Evolutionary conservation across 2,888 invertebrate species (phyloP).

Genomic region (Plutella xylostella): DNA sequence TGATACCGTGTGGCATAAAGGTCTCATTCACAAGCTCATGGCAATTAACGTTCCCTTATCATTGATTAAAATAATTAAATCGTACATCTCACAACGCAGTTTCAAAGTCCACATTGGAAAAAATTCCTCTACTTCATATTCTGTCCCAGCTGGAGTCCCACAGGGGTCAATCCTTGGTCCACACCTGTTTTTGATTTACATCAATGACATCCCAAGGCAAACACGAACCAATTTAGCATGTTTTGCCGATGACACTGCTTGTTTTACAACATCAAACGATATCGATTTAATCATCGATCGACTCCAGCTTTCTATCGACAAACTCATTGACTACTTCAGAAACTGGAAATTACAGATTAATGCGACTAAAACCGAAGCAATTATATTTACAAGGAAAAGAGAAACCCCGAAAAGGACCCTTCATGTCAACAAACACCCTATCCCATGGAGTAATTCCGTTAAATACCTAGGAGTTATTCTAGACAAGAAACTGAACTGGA

Average conservation of each 20-base stretch:
- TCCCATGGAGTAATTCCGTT: constrained; percentile 4
- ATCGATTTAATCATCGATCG: constrained; percentile 6
- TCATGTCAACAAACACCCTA: background rate
- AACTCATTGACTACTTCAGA: constrained; percentile 3
- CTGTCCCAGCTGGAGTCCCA: background rate
- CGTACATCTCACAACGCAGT: background rate
- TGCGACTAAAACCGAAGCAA: constrained; percentile 8
- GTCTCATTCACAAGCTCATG: constrained; percentile 1
- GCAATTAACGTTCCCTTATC: background rate
- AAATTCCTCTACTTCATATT: background rate
- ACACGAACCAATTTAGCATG: constrained; percentile 7
- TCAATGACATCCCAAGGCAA: constrained; percentile 8
- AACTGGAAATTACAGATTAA: constrained; percentile 13
- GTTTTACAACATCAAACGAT: constrained; percentile 8
- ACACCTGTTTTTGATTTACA: constrained; percentile 7
- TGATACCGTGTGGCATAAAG: background rate
- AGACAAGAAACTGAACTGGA: constrained; percentile 8
- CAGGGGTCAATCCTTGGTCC: constrained; percentile 13
- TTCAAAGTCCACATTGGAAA: constrained; percentile 1
- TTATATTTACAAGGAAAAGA: background rate
- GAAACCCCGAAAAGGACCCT: background rate
- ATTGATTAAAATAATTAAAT: background rate
- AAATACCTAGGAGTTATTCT: constrained; percentile 4
- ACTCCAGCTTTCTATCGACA: constrained; percentile 6
- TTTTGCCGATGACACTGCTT: constrained; percentile 14